Percentiles rank a stretch among this genome's conserved stretches.
phyloP scores from a whole-genome alignment of 2,888 invertebrate genomes.

The Stenodema calcarata region DNA sequence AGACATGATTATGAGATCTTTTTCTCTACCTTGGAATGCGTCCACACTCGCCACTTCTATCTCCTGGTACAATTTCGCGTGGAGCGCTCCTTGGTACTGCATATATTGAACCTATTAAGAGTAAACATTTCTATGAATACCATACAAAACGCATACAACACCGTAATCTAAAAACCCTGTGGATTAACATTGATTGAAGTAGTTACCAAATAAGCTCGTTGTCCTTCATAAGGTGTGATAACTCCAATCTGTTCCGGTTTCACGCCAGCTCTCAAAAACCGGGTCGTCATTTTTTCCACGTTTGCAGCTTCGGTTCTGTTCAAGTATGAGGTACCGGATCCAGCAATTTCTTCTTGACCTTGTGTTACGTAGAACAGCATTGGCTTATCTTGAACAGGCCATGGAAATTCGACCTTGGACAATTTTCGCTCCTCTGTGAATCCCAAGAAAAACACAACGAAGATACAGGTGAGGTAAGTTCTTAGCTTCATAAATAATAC shows the following conservation, averaged over 20 bases:
- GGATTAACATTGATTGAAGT: neutral
- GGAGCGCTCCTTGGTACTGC: slow-evolving; percentile 97
- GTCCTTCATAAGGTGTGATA: slow-evolving; percentile 98
- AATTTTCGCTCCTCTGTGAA: slow-evolving; percentile 82
- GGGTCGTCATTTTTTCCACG: slow-evolving; percentile 96
- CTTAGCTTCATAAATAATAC: no score
- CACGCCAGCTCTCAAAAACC: slow-evolving; percentile 92
- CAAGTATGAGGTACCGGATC: slow-evolving; percentile 96
- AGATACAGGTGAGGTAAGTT: no score
- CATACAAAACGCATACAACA: neutral
- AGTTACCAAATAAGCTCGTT: slow-evolving; percentile 86
- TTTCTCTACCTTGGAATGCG: slow-evolving; percentile 96
- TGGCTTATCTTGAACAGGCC: slow-evolving; percentile 95
- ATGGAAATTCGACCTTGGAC: slow-evolving; percentile 92
- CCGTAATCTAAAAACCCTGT: neutral
- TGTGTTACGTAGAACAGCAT: slow-evolving; percentile 99
- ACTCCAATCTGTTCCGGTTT: slow-evolving; percentile 98
- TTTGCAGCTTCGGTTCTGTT: slow-evolving; percentile 98
- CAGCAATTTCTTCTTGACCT: slow-evolving; percentile 98
- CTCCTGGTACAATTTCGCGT: slow-evolving; percentile 95
- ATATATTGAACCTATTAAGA: slow-evolving; percentile 79
- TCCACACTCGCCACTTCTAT: slow-evolving; percentile 99
- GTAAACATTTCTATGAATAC: neutral
- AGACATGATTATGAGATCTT: slow-evolving; percentile 98
- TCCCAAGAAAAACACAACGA: neutral